Evolutionary conservation across 2,113 vertebrate genomes (phyloP).

Genomic region (Chaetura pelagica): DNA sequence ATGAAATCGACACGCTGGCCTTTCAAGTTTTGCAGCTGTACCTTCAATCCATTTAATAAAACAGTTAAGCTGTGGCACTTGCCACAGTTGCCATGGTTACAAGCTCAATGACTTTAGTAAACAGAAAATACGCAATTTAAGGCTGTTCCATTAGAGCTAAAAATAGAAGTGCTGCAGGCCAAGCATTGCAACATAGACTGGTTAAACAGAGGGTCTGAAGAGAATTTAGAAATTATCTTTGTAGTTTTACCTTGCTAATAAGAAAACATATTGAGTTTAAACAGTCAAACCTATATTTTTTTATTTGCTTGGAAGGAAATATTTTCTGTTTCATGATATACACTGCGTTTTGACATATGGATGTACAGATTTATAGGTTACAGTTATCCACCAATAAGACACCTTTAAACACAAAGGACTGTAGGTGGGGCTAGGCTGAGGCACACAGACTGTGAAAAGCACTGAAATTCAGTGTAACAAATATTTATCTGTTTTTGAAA

Average conservation of each 20-base stretch:
- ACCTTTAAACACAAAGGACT: neutral
- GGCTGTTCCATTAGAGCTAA: constrained; percentile 77
- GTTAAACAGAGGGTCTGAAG: constrained; percentile 68
- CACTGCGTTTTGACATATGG: neutral
- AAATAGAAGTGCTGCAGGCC: constrained; percentile 81
- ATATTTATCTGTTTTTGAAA: neutral
- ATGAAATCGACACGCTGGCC: constrained; percentile 15
- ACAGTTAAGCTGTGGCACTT: constrained; percentile 76
- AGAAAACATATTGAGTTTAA: constrained; percentile 63
- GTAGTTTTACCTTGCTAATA: constrained; percentile 62
- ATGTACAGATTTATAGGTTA: neutral
- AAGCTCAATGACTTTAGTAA: constrained; percentile 81
- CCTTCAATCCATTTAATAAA: constrained; percentile 78
- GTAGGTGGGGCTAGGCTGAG: neutral
- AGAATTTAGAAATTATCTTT: constrained; percentile 64
- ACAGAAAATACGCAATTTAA: constrained; percentile 86
- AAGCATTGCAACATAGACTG: constrained; percentile 67
- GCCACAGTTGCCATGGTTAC: constrained; percentile 82
- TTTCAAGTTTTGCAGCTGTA: constrained; percentile 66
- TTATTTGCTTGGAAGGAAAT: constrained; percentile 20
- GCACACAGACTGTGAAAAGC: neutral
- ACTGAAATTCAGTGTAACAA: neutral
- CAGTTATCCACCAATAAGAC: neutral
- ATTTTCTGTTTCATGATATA: neutral
- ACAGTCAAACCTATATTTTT: constrained; percentile 35